Base-by-base conservation (phyloP, 2,888 invertebrate species). In the Megalurothrips usitatus region DNA sequence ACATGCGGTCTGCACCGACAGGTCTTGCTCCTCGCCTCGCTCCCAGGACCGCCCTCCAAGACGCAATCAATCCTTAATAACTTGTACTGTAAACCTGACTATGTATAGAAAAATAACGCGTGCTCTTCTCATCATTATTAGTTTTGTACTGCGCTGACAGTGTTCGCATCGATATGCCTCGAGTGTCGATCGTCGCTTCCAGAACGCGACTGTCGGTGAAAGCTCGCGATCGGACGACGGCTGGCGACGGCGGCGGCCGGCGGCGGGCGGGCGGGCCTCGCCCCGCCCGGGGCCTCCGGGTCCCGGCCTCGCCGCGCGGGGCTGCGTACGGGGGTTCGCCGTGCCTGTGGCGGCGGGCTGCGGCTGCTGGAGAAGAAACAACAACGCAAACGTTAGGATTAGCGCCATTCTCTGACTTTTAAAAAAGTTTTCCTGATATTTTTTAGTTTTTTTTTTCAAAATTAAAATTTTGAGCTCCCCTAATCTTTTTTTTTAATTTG, bases 101-200 rank as follows among this genome's bases (percentile, higher is more conserved):
- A 75, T 26, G 26, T 8, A 75, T 75, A 75, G 68, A 75, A 75
- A 75, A 75, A 75, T 75, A 75, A 75, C 26, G 68, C 23, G 23
- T 23, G 68, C 68, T 75, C 68, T 23, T 26, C 11, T 68, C 23
- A n/a, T 63, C n/a, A 11, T 23, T 68, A n/a, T 68, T 23, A 23
- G 10, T 75, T 75, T 23, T 26, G 10, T 23, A 26, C 68, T 12
- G 23, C 12, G 23, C 68, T 12, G 68, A 23, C 68, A 75, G 9
- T 75, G 23, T 12, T 12, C 12, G 23, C 12, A n/a, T 75, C 68
- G 68, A 75, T 75, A 75, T 75, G 68, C n/a, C 68, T 75, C 12
- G 8, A 23, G 23, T 17, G 58, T n/a, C 52, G 14, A 52, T 52
- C 19, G 52, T 12, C 14, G 14, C 12, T 12, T 19, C 6, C 52